A percentile compares a stretch with the other conserved stretches of the same genome.
phyloP scores from a whole-genome alignment of 2,797 vertebrate genomes.

The Eospalax fontanierii region DNA sequence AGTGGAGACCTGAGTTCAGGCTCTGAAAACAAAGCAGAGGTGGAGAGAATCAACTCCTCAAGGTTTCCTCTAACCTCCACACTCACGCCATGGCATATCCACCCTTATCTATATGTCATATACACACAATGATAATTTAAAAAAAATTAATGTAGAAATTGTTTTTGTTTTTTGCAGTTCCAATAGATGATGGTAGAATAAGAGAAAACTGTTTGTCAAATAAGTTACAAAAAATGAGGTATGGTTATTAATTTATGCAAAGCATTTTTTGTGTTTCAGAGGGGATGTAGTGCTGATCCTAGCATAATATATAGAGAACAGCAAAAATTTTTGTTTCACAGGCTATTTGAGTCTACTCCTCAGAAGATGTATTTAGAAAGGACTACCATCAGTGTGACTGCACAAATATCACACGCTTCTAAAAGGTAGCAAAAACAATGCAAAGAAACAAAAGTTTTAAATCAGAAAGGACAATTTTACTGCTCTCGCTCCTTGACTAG shows the following conservation, averaged over 20 bases:
- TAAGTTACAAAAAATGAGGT: slow-evolving; percentile 11
- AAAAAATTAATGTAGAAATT: neutral
- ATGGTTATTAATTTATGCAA: slow-evolving; percentile 34
- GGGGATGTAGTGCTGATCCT: neutral
- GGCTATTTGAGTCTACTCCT: neutral
- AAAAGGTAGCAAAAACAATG: neutral
- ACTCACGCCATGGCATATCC: neutral
- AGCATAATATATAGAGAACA: slow-evolving; percentile 2
- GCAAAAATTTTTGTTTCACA: neutral
- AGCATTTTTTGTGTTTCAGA: slow-evolving; percentile 31
- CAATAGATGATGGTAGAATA: slow-evolving; percentile 38
- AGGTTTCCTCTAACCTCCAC: neutral
- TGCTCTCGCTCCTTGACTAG: neutral
- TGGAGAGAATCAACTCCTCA: neutral
- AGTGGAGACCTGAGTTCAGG: neutral
- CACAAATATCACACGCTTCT: slow-evolving; percentile 25
- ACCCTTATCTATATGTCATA: neutral
- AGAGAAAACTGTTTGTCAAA: slow-evolving; percentile 25
- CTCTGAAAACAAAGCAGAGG: neutral
- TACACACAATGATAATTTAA: neutral
- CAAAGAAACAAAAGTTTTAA: slow-evolving; percentile 59
- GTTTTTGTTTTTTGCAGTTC: slow-evolving; percentile 39
- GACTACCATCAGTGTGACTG: neutral
- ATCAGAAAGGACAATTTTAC: slow-evolving; percentile 8
- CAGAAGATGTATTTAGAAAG: neutral